Percentiles rank a stretch among this genome's conserved stretches.
These are phyloP conservation scores for Cromileptes altivelis DNA, from an alignment of 2,113 vertebrate genomes.

Conservation along the genomic window DNA sequence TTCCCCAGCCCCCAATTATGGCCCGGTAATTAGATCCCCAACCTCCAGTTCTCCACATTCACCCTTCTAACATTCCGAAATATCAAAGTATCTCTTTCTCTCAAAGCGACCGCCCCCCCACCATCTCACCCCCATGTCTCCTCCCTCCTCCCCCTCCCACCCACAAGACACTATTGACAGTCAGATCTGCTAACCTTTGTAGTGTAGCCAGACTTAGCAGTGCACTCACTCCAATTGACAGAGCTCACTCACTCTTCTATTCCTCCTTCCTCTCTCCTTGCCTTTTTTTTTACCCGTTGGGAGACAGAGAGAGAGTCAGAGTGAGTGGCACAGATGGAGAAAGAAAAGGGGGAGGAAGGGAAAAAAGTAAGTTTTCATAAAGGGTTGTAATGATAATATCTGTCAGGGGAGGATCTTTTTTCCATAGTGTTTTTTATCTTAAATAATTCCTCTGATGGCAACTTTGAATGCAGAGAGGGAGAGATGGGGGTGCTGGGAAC, in stretches of 20 bases:
- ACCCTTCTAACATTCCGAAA: slow-evolving; percentile 99
- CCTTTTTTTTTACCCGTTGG: slow-evolving; percentile 82
- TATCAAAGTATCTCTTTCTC: slow-evolving; percentile 99
- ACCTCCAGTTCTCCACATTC: slow-evolving; percentile 99
- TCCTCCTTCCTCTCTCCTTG: slow-evolving; percentile 51
- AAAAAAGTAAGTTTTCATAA: slow-evolving; percentile 90
- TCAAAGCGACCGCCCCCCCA: slow-evolving; percentile 89
- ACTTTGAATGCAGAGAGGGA: slow-evolving; percentile 89
- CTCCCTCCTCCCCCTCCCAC: slow-evolving; percentile 81
- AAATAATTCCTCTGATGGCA: slow-evolving; percentile 96
- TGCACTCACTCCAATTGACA: slow-evolving; percentile 93
- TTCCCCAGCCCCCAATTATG: slow-evolving; percentile 99
- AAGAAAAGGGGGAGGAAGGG: slow-evolving; percentile 11
- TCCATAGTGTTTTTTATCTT: slow-evolving; percentile 93
- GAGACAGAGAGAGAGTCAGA: slow-evolving; percentile 80
- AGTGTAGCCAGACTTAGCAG: slow-evolving; percentile 98
- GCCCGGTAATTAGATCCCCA: slow-evolving; percentile 99
- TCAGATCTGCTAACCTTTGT: slow-evolving; percentile 99
- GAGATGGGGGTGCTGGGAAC: slow-evolving; percentile 64
- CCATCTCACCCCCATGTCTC: slow-evolving; percentile 85
- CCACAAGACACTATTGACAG: slow-evolving; percentile 97
- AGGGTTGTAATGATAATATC: slow-evolving; percentile 93
- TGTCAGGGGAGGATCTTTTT: slow-evolving; percentile 84
- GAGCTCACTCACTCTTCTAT: slow-evolving; percentile 86
- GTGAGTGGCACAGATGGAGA: slow-evolving; percentile 53